Evolutionary conservation across 2,797 vertebrate genomes (phyloP), one percentile per base, ranked within the genome.

Genomic region (Urocyon cinereoargenteus): DNA sequence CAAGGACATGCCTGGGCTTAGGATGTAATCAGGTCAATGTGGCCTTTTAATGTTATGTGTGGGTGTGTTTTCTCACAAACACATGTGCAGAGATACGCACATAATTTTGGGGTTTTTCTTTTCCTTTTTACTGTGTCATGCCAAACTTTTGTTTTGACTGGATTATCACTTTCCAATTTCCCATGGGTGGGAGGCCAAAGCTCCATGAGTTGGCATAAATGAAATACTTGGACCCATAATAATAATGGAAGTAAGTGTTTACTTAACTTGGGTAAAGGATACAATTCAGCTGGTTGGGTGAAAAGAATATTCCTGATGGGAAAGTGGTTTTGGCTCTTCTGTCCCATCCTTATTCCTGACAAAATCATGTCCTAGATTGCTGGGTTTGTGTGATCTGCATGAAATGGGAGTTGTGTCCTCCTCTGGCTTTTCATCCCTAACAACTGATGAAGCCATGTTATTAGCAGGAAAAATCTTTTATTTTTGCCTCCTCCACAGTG

Each of bases 71-170:
- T 90, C 85, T 96, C 90, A 95, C 77, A 96, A 93, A 96, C 90
- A 95, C 70, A 62, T 94, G 92, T 94, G 66, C 66, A 85, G 72
- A 96, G 75, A 62, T 77, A 88, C 57, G 88, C 49, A 87, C 31
- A 95, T 83, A 92, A 94, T 55, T 96, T 90, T 86, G 83, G 84
- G 75, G 1, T 59, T 97, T 91, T 79, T 59, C 10, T 90, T 85
- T 89, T 79, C 57, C 75, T 94, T 97, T 96, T 94, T 49, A n/a
- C 26, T 78, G n/a, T 64, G 45, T 34, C 57, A 94, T 83, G 94
- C 96, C 96, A 97, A 96, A 87, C 40, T 96, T 97, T 34, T 96
- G 90, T 96, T 98, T 97, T 95, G 97, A 85, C 85, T 88, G 45
- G 85, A 92, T 70, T 78, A 61, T 97, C 97, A 88, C 95, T 96